Conservation (phyloP, 1,140 invertebrate species). For the Musca domestica region DNA sequence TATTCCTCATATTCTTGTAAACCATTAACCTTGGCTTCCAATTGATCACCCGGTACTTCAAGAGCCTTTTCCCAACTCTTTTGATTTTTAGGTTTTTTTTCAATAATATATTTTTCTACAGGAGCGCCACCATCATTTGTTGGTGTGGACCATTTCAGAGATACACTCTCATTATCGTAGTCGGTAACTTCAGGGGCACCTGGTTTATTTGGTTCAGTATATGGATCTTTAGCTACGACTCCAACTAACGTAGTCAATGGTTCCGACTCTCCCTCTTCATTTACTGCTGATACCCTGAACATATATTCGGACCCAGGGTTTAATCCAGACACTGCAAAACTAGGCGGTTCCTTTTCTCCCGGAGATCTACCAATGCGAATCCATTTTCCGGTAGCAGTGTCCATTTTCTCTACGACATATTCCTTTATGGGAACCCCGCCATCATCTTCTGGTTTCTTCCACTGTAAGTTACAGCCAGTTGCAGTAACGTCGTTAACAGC, state of each 20-base stretch:
- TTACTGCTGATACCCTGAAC: constrained; percentile 93
- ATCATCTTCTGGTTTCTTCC: constrained; percentile 90
- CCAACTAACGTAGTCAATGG: constrained; percentile 81
- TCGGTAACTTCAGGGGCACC: constrained; percentile 88
- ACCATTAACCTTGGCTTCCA: constrained; percentile 78
- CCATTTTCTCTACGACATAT: constrained; percentile 94
- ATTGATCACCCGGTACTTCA: constrained; percentile 77
- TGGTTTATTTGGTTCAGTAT: constrained; percentile 82
- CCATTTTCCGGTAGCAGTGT: constrained; percentile 86
- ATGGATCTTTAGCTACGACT: constrained; percentile 95
- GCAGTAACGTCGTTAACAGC: constrained; percentile 84
- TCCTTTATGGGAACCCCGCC: constrained; percentile 91
- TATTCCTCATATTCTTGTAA: constrained; percentile 90
- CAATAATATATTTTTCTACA: constrained; percentile 95
- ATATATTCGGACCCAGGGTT: constrained; percentile 91
- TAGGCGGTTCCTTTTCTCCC: constrained; percentile 69
- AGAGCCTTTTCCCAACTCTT: constrained; percentile 90
- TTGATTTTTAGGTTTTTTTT: constrained; percentile 92
- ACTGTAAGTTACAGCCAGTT: constrained; percentile 81
- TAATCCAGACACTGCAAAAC: constrained; percentile 84
- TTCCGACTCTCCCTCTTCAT: constrained; percentile 94
- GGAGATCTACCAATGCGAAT: constrained; percentile 74
- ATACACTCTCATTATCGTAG: constrained; percentile 90
- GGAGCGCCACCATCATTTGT: constrained; percentile 89
- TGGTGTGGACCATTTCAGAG: constrained; percentile 93